Percentiles rank a stretch among this genome's conserved stretches.
phyloP scores from a whole-genome alignment of 2,888 invertebrate genomes.

The Megamerina dolium region DNA sequence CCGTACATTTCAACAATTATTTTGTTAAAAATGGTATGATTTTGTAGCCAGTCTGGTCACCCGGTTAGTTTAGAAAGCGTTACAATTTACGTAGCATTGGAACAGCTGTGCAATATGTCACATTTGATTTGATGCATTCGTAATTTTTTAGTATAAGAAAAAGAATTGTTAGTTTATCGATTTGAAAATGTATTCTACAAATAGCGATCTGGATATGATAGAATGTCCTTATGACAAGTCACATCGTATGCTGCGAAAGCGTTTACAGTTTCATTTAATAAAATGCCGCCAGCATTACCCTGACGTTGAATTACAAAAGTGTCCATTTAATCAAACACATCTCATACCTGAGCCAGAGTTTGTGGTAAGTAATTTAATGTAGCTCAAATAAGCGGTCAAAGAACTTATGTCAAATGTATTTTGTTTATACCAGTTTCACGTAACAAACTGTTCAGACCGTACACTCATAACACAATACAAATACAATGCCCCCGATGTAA shows the following conservation, averaged over 20 bases:
- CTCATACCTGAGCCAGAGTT: conserved; percentile 52
- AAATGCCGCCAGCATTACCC: conserved; percentile 55
- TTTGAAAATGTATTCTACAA: no score
- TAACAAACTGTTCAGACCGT: conserved; percentile 26
- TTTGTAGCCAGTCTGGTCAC: no score
- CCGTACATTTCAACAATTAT: no score
- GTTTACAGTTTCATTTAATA: conserved; percentile 55
- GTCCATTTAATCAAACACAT: conserved; percentile 57
- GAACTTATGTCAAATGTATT: neutral
- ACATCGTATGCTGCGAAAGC: conserved; percentile 53
- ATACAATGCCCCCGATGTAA: conserved; percentile 17
- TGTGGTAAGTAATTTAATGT: conserved; percentile 17
- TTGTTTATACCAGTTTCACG: conserved; percentile 24
- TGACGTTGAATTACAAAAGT: conserved; percentile 47
- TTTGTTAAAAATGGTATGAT: no score
- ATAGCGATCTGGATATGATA: no score
- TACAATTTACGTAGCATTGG: no score
- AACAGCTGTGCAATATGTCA: no score
- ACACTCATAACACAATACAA: conserved; percentile 25
- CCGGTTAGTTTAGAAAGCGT: no score
- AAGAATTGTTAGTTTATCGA: no score
- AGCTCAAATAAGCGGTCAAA: neutral
- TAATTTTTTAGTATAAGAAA: no score
- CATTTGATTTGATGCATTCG: no score
- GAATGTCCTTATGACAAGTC: conserved; percentile 56